phyloP scores from a whole-genome alignment of 2,113 vertebrate genomes.

The Collichthys lucidus region DNA sequence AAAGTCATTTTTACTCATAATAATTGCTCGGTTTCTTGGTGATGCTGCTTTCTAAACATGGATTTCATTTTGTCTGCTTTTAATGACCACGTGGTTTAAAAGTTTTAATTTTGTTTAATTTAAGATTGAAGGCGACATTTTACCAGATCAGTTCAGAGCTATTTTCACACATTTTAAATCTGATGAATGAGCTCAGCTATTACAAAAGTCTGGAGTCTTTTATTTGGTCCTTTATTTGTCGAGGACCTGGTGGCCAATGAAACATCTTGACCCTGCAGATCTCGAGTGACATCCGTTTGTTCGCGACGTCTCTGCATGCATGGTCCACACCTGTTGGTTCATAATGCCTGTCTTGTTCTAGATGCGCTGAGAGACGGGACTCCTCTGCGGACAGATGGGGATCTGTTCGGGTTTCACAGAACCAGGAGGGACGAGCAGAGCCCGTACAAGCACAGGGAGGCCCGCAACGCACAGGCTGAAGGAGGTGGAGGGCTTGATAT shows the following conservation, averaged over 20 bases:
- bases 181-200: background rate
- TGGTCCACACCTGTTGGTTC: background rate
- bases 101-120: background rate
- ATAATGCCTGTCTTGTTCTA: slow-evolving; percentile 44
- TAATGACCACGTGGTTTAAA: slow-evolving; percentile 16
- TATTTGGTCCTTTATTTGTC: background rate
- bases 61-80: slow-evolving; percentile 15
- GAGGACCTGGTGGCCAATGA: background rate
- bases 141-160: background rate
- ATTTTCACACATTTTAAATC: slow-evolving; percentile 19
- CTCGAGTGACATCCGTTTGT: background rate
- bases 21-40: background rate
- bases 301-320: background rate
- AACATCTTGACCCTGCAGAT: background rate
- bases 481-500: slow-evolving; percentile 80
- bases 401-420: slow-evolving; percentile 44
- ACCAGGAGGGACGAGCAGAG: slow-evolving; percentile 61
- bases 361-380: slow-evolving; percentile 40
- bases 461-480: slow-evolving; percentile 73
- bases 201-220: background rate
- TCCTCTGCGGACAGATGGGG: slow-evolving; percentile 43
- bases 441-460: slow-evolving; percentile 74
- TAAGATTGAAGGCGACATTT: background rate
- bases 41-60: slow-evolving; percentile 35
- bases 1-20: background rate